phyloP scores from a whole-genome alignment of 2,797 vertebrate species.

The Hipposideros larvatus region DNA sequence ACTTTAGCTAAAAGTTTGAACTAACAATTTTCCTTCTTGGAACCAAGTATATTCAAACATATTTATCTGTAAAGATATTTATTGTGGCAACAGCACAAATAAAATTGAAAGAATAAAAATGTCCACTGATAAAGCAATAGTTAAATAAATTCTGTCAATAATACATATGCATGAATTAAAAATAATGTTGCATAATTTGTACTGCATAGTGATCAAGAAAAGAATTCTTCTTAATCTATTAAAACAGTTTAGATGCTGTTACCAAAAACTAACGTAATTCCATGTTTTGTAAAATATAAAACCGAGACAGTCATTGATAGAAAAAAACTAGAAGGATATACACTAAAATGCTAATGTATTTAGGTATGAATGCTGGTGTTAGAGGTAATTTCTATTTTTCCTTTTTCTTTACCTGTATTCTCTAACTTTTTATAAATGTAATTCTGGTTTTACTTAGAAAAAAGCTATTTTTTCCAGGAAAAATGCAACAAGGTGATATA shows the following conservation, averaged over 20 bases:
- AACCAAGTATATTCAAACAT: not conserved
- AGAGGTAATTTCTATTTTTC: not conserved
- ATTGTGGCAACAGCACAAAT: not conserved
- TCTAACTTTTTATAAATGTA: not conserved
- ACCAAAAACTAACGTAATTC: not conserved
- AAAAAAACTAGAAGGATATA: not conserved
- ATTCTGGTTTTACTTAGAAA: conserved; percentile 13
- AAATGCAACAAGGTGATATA: not conserved
- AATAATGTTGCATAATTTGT: not conserved
- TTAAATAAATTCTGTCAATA: conserved; percentile 17
- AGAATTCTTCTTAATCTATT: not conserved
- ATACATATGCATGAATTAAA: not conserved
- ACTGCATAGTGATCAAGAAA: not conserved
- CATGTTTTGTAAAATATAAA: conserved; percentile 32
- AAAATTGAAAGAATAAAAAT: not conserved
- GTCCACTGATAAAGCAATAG: not conserved
- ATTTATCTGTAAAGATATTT: not conserved
- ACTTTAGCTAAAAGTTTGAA: not conserved
- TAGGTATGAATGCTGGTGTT: not conserved
- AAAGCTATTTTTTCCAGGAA: not conserved
- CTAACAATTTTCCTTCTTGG: not conserved
- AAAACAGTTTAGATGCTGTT: not conserved
- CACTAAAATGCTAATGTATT: not conserved
- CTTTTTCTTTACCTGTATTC: not conserved
- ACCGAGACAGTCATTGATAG: not conserved